Percentiles rank a stretch among this genome's conserved stretches.
phyloP scores from a whole-genome alignment of 2,888 invertebrate genomes.

The Drosophila sordidapex region DNA sequence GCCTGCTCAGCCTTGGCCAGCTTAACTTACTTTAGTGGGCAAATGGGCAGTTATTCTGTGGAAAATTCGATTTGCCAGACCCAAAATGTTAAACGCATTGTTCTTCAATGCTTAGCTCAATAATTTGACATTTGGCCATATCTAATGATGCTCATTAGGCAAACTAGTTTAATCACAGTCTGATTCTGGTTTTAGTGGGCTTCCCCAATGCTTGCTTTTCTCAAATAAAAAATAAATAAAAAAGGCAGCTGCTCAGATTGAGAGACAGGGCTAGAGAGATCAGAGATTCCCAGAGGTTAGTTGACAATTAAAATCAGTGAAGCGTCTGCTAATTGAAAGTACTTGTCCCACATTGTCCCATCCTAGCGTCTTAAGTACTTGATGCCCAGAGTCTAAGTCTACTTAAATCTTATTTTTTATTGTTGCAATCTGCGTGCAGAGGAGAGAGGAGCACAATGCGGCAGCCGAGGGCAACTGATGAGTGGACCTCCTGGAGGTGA shows the following conservation, averaged over 20 bases:
- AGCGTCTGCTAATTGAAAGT: conserved; percentile 60
- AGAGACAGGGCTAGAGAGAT: background rate
- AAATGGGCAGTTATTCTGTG: conserved; percentile 66
- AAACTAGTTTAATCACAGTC: conserved; percentile 28
- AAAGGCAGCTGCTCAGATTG: conserved; percentile 33
- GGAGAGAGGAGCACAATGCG: conserved; percentile 51
- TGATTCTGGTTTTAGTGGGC: background rate
- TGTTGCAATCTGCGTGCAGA: conserved; percentile 57
- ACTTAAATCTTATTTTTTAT: conserved; percentile 66
- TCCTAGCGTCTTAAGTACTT: conserved; percentile 61
- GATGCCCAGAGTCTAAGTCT: conserved; percentile 72
- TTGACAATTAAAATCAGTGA: conserved; percentile 63
- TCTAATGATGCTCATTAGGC: conserved; percentile 53
- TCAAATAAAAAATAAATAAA: background rate
- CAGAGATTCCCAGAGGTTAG: conserved; percentile 24
- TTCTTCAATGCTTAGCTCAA: conserved; percentile 65
- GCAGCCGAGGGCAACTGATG: conserved; percentile 64
- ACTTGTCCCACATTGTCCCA: conserved; percentile 47
- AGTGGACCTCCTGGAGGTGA: conserved; percentile 85
- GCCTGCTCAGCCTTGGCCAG: conserved; percentile 36
- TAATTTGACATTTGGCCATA: conserved; percentile 65
- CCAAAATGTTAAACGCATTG: conserved; percentile 47
- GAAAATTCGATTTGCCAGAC: conserved; percentile 51
- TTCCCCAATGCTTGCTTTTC: background rate
- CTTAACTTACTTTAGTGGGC: conserved; percentile 82